Evolutionary conservation across 2,888 invertebrate genomes (phyloP).

Genomic region (Polyommatus icarus): DNA sequence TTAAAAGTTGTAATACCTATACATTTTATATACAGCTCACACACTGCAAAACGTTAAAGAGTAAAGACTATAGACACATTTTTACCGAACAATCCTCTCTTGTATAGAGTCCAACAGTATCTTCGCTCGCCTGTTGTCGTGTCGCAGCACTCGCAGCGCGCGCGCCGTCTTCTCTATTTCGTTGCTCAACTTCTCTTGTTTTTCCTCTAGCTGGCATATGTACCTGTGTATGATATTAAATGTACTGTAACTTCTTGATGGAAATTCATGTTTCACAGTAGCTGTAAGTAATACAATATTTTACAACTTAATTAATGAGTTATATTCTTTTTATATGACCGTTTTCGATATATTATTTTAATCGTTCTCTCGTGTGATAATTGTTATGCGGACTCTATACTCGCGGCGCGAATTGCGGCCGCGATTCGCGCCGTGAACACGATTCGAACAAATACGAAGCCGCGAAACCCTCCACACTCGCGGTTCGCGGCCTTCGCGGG

Average conservation of each 20-base stretch:
- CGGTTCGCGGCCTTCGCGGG: too few relatives aligned
- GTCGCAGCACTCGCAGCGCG: conserved; percentile 34
- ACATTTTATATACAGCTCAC: background rate
- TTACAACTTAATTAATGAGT: too few relatives aligned
- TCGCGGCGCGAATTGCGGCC: too few relatives aligned
- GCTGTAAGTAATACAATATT: too few relatives aligned
- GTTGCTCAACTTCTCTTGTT: conserved; percentile 80
- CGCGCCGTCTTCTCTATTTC: conserved; percentile 80
- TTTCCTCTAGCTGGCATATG: conserved; percentile 85
- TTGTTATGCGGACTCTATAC: too few relatives aligned
- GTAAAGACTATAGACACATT: background rate
- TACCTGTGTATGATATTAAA: conserved; percentile 78
- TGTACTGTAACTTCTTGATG: background rate
- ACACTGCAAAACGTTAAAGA: background rate
- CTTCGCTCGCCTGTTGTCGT: conserved; percentile 25
- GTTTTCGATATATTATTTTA: too few relatives aligned
- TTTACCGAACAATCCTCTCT: background rate
- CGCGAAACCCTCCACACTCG: too few relatives aligned
- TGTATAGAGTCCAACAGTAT: background rate
- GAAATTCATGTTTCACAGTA: background rate
- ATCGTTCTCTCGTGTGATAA: too few relatives aligned
- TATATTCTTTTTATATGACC: too few relatives aligned
- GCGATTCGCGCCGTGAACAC: too few relatives aligned
- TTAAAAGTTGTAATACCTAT: too few relatives aligned
- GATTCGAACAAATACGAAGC: too few relatives aligned